Percentiles rank a stretch among this genome's conserved stretches.
phyloP scores from a whole-genome alignment of 2,888 invertebrate species.

The Perdita meconis region DNA sequence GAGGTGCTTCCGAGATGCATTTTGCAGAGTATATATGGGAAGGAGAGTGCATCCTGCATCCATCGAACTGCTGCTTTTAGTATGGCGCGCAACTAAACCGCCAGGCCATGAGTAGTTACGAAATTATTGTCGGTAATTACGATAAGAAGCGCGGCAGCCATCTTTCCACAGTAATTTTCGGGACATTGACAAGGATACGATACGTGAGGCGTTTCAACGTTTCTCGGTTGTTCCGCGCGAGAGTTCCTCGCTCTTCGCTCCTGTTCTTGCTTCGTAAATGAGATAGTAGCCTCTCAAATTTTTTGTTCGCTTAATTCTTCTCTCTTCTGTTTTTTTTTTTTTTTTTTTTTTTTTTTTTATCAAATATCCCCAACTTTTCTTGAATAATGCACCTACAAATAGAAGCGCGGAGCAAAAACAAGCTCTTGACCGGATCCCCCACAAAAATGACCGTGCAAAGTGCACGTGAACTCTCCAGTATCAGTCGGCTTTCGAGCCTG shows the following conservation, averaged over 20 bases:
- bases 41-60: constrained; percentile 62
- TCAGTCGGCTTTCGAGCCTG: constrained; percentile 14
- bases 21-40: constrained; percentile 62
- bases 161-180: constrained; percentile 52
- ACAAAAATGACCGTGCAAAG: not conserved
- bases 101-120: constrained; percentile 53
- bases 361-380: too few relatives aligned
- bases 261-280: not conserved
- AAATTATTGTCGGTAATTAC: constrained; percentile 63
- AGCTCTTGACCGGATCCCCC: not conserved
- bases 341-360: too few relatives aligned
- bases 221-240: not conserved
- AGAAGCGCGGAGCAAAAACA: not conserved
- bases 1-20: constrained; percentile 61
- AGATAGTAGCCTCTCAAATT: not conserved
- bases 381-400: too few relatives aligned
- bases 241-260: not conserved
- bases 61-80: constrained; percentile 70
- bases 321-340: too few relatives aligned
- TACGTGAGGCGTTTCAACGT: not conserved
- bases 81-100: constrained; percentile 50
- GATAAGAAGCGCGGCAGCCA: constrained; percentile 49
- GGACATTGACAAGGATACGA: constrained; percentile 33
- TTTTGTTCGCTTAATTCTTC: too few relatives aligned
- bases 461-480: constrained; percentile 15